Conservation (phyloP, 2,797 vertebrate genomes). For the Nothura maculosa region DNA sequence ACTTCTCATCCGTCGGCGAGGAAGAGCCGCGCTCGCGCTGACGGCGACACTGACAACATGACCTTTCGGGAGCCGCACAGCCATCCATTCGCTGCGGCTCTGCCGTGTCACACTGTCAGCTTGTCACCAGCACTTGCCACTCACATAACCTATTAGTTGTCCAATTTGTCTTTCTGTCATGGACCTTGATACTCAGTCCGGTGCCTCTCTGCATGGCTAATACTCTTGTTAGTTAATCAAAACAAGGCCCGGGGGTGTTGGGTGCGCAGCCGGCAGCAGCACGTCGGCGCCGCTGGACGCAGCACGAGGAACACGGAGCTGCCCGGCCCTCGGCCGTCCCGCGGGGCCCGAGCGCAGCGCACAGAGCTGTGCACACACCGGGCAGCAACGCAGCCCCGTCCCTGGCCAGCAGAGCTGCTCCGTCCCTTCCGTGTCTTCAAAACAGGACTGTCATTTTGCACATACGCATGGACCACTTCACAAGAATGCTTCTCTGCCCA, state of each 20-base stretch:
- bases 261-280: background rate
- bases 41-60: background rate
- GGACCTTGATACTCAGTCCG: background rate
- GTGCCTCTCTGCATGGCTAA: conserved; percentile 8
- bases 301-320: no score
- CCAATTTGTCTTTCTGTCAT: conserved; percentile 43
- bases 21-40: accelerated
- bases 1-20: accelerated
- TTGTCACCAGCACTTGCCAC: conserved; percentile 30
- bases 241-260: background rate
- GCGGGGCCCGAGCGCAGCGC: no score
- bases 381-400: background rate
- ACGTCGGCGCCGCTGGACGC: background rate
- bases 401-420: no score
- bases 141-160: conserved; percentile 34
- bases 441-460: background rate
- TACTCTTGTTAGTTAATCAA: background rate
- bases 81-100: background rate
- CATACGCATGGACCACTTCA: no score
- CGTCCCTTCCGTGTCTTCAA: background rate
- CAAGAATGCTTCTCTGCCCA: background rate
- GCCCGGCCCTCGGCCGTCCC: no score
- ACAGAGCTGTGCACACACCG: background rate
- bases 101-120: conserved; percentile 4
- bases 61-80: background rate